A percentile compares a stretch with the other conserved stretches of the same genome.
Conservation (phyloP, 2,888 invertebrate species). For the Kryphioiulus occultus region DNA sequence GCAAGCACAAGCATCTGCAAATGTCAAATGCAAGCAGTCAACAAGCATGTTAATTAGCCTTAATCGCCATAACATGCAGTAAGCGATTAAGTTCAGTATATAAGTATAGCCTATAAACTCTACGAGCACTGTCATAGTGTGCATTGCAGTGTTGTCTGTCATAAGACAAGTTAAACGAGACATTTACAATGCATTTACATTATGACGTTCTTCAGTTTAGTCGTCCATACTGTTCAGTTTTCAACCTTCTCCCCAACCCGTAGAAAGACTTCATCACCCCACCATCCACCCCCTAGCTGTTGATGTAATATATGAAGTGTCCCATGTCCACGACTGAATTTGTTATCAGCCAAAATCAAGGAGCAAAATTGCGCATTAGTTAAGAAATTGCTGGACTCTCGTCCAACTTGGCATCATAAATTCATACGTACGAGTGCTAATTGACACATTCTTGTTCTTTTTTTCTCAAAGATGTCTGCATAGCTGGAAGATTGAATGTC, state of each 20-base stretch:
- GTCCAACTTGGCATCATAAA: neutral
- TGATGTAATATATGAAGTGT: neutral
- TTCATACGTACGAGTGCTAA: slow-evolving; percentile 9
- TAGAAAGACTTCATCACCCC: neutral
- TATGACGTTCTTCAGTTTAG: neutral
- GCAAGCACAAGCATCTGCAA: too few species aligned
- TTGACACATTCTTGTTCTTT: slow-evolving; percentile 44
- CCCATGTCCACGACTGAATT: neutral
- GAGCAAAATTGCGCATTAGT: neutral
- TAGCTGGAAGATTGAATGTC: slow-evolving; percentile 27
- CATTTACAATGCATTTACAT: neutral
- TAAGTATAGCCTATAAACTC: too few species aligned
- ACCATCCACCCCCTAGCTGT: neutral
- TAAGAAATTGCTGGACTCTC: neutral
- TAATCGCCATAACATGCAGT: too few species aligned
- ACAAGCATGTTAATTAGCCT: too few species aligned
- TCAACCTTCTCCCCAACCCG: neutral
- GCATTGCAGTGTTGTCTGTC: too few species aligned
- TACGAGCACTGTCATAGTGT: too few species aligned
- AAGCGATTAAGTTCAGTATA: too few species aligned
- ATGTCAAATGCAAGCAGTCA: too few species aligned
- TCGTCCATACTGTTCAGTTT: neutral
- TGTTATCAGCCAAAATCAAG: neutral
- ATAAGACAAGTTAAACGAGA: too few species aligned
- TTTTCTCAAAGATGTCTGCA: slow-evolving; percentile 6